Evolutionary conservation across 2,797 vertebrate genomes (phyloP).

Genomic region (Melanotaenia boesemani): DNA sequence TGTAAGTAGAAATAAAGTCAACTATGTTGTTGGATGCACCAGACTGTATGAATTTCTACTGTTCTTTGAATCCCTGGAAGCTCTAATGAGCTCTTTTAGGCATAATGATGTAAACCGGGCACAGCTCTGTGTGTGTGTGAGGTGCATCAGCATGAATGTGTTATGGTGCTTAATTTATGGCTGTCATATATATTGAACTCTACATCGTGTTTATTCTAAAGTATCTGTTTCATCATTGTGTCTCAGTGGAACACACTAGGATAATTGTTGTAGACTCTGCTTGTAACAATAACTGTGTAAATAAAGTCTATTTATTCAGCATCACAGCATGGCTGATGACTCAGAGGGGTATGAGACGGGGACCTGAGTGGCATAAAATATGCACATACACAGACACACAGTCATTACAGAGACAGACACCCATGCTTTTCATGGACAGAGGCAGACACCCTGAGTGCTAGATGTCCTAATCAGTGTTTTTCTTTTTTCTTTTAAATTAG

Average conservation of each 20-base stretch:
- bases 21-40: slow-evolving; percentile 17
- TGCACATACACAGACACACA: slow-evolving; percentile 28
- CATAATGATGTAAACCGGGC: slow-evolving; percentile 44
- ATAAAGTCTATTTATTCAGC: slow-evolving; percentile 67
- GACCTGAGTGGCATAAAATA: slow-evolving; percentile 48
- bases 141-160: slow-evolving; percentile 3
- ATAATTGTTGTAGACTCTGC: slow-evolving; percentile 46
- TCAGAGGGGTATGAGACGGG: slow-evolving; percentile 41
- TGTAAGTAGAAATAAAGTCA: slow-evolving; percentile 15
- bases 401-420: slow-evolving; percentile 10
- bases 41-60: neutral
- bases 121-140: slow-evolving; percentile 5
- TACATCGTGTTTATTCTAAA: slow-evolving; percentile 4
- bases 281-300: slow-evolving; percentile 57
- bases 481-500: slow-evolving; percentile 40
- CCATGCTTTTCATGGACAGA: slow-evolving; percentile 20
- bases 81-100: slow-evolving; percentile 53
- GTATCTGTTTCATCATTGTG: slow-evolving; percentile 26
- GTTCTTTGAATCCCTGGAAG: slow-evolving; percentile 28
- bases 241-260: slow-evolving; percentile 44
- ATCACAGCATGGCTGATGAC: slow-evolving; percentile 49
- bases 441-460: slow-evolving; percentile 5
- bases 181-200: neutral
- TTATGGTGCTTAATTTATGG: neutral
- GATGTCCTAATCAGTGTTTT: slow-evolving; percentile 46